Conservation (phyloP, 2,797 vertebrate species). For the Sebastes vulpes region DNA sequence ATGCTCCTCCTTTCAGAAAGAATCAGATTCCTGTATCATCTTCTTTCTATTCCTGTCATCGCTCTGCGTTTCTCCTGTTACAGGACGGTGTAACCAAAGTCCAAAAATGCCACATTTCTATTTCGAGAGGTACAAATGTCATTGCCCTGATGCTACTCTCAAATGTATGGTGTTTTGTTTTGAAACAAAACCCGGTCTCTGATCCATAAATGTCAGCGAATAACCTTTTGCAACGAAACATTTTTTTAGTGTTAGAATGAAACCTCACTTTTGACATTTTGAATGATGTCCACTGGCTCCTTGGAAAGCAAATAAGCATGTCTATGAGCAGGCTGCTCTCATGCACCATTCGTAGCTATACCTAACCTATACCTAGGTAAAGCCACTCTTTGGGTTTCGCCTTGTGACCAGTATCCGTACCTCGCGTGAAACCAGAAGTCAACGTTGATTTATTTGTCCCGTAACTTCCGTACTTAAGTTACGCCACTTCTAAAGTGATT, state of each 20-base stretch:
- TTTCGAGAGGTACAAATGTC: constrained; percentile 27
- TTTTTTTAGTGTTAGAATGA: not conserved
- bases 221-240: constrained; percentile 23
- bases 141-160: not conserved
- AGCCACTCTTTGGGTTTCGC: no score
- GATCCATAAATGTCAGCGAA: constrained; percentile 37
- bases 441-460: no score
- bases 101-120: constrained; percentile 5
- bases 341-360: no score
- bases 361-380: no score
- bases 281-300: not conserved
- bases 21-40: not conserved
- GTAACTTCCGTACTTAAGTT: no score
- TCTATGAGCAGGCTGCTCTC: no score
- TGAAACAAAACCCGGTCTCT: not conserved
- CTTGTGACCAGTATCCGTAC: no score
- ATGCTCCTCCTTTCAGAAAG: not conserved
- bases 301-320: not conserved
- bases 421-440: no score
- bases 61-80: not conserved
- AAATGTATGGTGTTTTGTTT: not conserved
- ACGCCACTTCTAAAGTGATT: no score
- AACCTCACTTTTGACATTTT: not conserved
- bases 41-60: not conserved
- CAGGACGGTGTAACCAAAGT: not conserved